These are phyloP conservation scores for Augochlora pura DNA, from an alignment of 1,140 invertebrate genomes.

Conservation along the genomic window DNA sequence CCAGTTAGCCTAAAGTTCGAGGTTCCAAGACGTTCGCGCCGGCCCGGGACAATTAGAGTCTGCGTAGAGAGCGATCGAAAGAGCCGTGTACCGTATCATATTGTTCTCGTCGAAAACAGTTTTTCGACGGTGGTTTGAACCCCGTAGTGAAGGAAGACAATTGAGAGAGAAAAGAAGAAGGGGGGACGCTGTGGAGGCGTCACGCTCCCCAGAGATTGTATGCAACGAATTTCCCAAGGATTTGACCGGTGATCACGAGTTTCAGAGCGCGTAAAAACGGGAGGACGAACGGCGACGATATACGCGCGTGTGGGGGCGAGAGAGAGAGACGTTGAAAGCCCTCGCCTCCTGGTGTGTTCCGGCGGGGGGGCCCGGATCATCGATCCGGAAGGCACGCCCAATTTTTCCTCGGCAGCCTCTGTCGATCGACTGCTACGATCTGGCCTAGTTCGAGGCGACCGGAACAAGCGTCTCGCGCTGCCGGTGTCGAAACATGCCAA, in stretches of 20 bases:
- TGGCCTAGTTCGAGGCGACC: conserved; percentile 28
- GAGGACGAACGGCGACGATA: too few species aligned
- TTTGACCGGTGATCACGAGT: conserved; percentile 16
- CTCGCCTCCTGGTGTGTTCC: background rate
- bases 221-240: conserved; percentile 50
- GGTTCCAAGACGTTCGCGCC: too few species aligned
- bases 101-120: conserved; percentile 22
- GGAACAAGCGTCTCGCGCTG: too few species aligned
- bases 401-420: background rate
- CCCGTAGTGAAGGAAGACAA: background rate
- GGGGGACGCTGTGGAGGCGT: background rate
- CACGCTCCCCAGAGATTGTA: background rate
- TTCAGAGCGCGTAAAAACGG: background rate
- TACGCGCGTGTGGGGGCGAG: too few species aligned
- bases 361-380: background rate
- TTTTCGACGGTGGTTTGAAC: conserved; percentile 17
- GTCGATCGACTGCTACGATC: conserved; percentile 6
- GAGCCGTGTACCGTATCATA: background rate
- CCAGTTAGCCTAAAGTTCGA: too few species aligned
- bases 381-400: background rate
- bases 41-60: conserved; percentile 24
- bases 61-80: conserved; percentile 20
- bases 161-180: background rate
- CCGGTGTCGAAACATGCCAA: too few species aligned
- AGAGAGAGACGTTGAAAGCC: too few species aligned